Evolutionary conservation across 2,888 invertebrate species (phyloP).

Genomic region (Tuberolachnus salignus): DNA sequence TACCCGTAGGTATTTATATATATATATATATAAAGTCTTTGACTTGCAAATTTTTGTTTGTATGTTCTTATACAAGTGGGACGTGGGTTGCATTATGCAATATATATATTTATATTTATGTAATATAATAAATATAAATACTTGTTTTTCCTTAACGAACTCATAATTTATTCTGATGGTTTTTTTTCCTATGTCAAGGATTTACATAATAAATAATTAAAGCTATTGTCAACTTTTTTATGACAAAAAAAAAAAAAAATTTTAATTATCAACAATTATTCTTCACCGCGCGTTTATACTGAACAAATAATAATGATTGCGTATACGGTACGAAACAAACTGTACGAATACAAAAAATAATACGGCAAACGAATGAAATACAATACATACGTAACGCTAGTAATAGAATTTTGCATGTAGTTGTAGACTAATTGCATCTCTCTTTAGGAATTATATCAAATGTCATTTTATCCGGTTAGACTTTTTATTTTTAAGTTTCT

Average conservation of each 20-base stretch:
- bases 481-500: no score
- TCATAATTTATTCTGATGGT: constrained; percentile 14
- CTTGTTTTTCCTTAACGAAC: neutral
- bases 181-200: constrained; percentile 9
- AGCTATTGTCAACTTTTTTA: neutral
- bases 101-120: neutral
- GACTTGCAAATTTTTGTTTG: constrained; percentile 25
- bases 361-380: no score
- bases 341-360: neutral
- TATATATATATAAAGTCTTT: neutral
- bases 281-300: neutral
- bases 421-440: no score
- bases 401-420: no score
- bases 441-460: no score
- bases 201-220: constrained; percentile 31
- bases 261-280: neutral
- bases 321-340: neutral
- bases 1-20: neutral
- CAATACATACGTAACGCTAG: no score
- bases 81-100: neutral
- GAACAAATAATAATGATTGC: neutral
- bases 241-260: no score
- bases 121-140: neutral
- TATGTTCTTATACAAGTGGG: neutral
- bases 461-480: no score